Base-by-base conservation (phyloP, 2,797 vertebrate species). In the Rhyacichthys aspro region DNA sequence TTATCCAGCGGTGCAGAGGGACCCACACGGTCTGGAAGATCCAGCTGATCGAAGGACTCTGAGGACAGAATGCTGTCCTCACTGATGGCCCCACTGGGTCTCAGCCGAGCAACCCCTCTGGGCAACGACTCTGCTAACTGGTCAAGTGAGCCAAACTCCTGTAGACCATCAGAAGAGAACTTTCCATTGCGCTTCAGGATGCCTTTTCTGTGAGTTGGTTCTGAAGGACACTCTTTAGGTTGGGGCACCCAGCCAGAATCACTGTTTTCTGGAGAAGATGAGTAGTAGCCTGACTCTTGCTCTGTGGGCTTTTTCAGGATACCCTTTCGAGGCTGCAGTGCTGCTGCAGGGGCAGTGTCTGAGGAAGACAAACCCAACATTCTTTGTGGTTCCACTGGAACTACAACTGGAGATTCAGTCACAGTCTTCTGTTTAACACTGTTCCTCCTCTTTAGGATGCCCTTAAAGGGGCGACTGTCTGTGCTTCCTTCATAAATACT, bases 1-100 rank as follows among this genome's bases (percentile, higher is more conserved):
- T 82, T 85, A 6, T 81, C 72, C 1, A 74, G 44, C 11, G 62
- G 79, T 0, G 65, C 28, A 0, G 74, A 60, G 7, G 74, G 80
- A 39, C 81, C 70, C 2, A 89, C 78, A 0, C 91, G 86, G 36
- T 94, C 83, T 0, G 98, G 96, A 39, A 97, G 91, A 74, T 98
- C 97, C 6, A 99, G 90, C 63, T 93, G 94, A 47, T 99, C 98
- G 0, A 99, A 99, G 56, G 97, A 99, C 82, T 99, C 98, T 0
- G 95, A 96, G 50, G 97, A 99, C 50, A 99, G 92, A 77, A 99
- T 98, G 88, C 97, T 98, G 84, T 99, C 96, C 86, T 98, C 94
- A 0, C 98, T 99, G 72, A 94, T 86, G 0, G 95, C 94, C 0
- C 90, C 91, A 0, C 87, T 86, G 0, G 94, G 96, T 52, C 86